Base-by-base conservation (phyloP, 2,888 invertebrate species). In the Imbricaverruca yamaguchii region DNA sequence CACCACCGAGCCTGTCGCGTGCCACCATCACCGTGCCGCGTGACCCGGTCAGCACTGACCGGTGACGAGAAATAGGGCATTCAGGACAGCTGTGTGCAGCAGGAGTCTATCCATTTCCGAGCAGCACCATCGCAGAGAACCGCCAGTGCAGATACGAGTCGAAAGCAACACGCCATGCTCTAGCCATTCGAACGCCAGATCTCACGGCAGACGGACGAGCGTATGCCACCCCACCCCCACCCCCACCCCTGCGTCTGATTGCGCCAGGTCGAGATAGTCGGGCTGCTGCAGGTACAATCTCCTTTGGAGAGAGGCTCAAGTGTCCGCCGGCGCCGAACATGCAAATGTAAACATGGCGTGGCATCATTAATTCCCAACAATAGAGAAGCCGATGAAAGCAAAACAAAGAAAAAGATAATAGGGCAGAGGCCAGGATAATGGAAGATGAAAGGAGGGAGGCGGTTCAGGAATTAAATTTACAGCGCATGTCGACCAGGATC, bases 351-450 rank as follows among this genome's bases (percentile, higher is more conserved):
- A 67, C 25, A 67, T 67, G 67, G 67, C 67, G 39, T n/a, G 67
- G 25, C 10, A 67, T 67, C 67, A 67, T 67, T 67, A 67, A 67
- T 67, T 25, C 25, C 25, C 12, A 13, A 8, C 13, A n/a, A 67
- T 67, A 67, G 25, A 67, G 67, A 10, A 67, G 67, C 67, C 25
- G 67, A 67, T 25, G 67, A 67, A 63, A 67, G 67, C 11, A 25
- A 67, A 67, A 67, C 67, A 67, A 67, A 25, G 67, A 67, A 67
- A 67, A 67, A 67, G 67, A 25, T 67, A 67, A 67, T 67, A 25
- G 67, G 67, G 65, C 13, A 23, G 65, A 65, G 67, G 67, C 67
- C 3, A 8, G 25, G 25, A 67, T 67, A 67, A 67, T 67, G n/a
- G 25, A 67, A n/a, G 25, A 25, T 67, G 67, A 67, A 25, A 67